Conservation (phyloP, 2,113 vertebrate species). For the Riparia riparia region DNA sequence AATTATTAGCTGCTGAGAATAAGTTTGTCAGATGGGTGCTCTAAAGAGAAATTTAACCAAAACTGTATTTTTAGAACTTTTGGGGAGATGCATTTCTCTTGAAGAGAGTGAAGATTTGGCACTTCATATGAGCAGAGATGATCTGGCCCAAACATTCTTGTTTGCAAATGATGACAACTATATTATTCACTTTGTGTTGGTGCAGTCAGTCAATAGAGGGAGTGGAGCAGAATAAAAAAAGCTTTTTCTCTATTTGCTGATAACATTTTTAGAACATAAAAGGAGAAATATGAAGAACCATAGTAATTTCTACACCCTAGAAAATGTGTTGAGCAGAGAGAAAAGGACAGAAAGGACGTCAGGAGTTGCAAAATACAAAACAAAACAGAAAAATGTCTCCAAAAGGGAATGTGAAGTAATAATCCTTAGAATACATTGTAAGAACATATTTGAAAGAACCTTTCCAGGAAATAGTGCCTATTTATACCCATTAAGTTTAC, state of each 20-base stretch:
- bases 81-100: background rate
- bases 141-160: background rate
- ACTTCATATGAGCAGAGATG: background rate
- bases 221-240: slow-evolving; percentile 20
- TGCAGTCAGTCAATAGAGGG: slow-evolving; percentile 4
- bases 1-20: background rate
- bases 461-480: background rate
- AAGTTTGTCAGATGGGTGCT: background rate
- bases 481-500: background rate
- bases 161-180: slow-evolving; percentile 15
- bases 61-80: slow-evolving; percentile 7
- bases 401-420: background rate
- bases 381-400: background rate
- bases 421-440: slow-evolving; percentile 1
- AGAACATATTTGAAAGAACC: background rate
- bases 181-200: slow-evolving; percentile 23
- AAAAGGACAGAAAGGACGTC: background rate
- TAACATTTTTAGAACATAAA: slow-evolving; percentile 5
- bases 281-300: slow-evolving; percentile 27
- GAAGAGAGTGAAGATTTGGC: background rate
- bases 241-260: background rate
- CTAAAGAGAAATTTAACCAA: background rate
- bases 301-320: background rate
- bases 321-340: background rate
- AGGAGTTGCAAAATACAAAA: background rate